Conservation (phyloP, 1,140 invertebrate species). For the Rhynchophorus ferrugineus region DNA sequence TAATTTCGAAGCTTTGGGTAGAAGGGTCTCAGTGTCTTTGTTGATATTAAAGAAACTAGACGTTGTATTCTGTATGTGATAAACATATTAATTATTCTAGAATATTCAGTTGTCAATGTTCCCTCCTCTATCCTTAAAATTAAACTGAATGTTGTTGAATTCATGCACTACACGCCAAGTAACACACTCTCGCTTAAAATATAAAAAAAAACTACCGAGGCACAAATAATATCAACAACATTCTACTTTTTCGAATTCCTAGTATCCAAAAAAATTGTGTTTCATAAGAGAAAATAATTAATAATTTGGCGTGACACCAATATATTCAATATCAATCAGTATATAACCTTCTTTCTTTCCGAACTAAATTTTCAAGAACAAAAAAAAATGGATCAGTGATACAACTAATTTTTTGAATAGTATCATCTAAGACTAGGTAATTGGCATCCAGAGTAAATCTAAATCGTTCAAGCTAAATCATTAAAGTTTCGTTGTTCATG, state of each 20-base stretch:
- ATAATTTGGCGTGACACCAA: too few species aligned
- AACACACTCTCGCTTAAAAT: neutral
- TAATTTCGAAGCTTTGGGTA: too few species aligned
- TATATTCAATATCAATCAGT: too few species aligned
- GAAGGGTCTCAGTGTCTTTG: too few species aligned
- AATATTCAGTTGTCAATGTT: neutral
- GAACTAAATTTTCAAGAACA: too few species aligned
- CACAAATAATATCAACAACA: neutral
- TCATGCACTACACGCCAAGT: neutral
- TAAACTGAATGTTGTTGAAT: neutral
- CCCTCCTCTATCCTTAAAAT: neutral
- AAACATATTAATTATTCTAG: neutral
- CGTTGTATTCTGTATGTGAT: neutral
- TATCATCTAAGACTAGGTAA: conserved; percentile 22
- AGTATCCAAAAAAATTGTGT: conserved; percentile 2
- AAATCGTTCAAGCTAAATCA: neutral
- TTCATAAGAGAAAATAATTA: too few species aligned
- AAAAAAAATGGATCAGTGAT: conserved; percentile 2
- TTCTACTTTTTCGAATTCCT: neutral
- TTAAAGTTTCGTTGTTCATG: neutral
- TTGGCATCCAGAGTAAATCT: conserved; percentile 20
- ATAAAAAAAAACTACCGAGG: neutral
- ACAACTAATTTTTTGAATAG: conserved; percentile 3
- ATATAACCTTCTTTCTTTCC: too few species aligned
- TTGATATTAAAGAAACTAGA: neutral